Conservation (phyloP, 1,140 invertebrate species). For the Helicoverpa zea region DNA sequence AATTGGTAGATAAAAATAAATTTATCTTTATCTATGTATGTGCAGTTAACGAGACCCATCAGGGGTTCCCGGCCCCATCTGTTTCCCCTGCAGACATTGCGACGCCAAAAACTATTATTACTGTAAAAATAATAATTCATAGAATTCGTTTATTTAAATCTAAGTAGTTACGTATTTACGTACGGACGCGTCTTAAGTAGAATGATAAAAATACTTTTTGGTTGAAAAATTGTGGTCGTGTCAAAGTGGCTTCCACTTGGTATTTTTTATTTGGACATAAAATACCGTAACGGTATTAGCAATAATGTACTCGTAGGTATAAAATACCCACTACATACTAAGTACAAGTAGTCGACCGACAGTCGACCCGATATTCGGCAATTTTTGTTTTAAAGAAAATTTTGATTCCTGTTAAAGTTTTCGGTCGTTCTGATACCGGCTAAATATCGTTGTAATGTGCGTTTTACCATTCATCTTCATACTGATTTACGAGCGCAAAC, state of each 20-base stretch:
- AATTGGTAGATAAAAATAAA: conserved; percentile 84
- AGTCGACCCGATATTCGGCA: too few species aligned
- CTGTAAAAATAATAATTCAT: conserved; percentile 57
- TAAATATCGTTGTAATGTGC: too few species aligned
- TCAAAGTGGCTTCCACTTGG: conserved; percentile 23
- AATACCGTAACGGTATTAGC: conserved; percentile 35
- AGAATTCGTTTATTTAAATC: conserved; percentile 43
- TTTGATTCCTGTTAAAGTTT: too few species aligned
- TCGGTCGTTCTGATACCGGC: too few species aligned
- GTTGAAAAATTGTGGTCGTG: conserved; percentile 18
- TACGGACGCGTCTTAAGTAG: conserved; percentile 29
- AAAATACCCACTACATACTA: too few species aligned
- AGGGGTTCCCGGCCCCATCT: conserved; percentile 67
- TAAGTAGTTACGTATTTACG: conserved; percentile 8
- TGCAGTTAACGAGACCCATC: conserved; percentile 77
- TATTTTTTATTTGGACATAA: conserved; percentile 47
- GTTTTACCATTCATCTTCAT: too few species aligned
- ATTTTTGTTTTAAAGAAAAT: too few species aligned
- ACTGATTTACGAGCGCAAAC: too few species aligned
- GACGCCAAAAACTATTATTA: conserved; percentile 70
- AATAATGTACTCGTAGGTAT: conserved; percentile 12
- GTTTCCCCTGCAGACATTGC: conserved; percentile 68
- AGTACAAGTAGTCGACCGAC: too few species aligned
- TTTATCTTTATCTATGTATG: conserved; percentile 80
- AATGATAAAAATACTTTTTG: conserved; percentile 8